Evolutionary conservation across 2,113 vertebrate species (phyloP).

Genomic region (Crotalus helleri): DNA sequence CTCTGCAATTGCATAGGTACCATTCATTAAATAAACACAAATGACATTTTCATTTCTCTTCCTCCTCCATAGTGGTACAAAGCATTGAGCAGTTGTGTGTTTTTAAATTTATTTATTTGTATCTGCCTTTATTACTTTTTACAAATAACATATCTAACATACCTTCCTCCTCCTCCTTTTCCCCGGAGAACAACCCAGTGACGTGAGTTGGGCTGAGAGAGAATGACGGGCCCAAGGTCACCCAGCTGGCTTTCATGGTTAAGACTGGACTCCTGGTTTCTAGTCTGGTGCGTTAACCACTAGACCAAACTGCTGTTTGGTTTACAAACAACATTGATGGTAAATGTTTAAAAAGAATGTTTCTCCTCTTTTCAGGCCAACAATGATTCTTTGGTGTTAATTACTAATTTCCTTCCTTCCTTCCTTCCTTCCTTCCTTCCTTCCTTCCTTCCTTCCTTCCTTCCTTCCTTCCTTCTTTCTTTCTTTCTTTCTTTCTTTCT

Average conservation of each 20-base stretch:
- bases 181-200: neutral
- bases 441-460: neutral
- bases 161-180: neutral
- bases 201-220: neutral
- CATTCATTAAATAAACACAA: neutral
- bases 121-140: neutral
- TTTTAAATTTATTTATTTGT: neutral
- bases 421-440: neutral
- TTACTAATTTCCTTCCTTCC: neutral
- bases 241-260: neutral
- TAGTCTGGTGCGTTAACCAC: neutral
- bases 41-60: neutral
- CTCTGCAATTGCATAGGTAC: neutral
- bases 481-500: too few relatives aligned
- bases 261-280: neutral
- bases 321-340: neutral
- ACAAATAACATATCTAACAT: neutral
- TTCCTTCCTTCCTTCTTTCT: neutral
- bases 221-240: neutral
- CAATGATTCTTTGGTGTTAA: conserved; percentile 25
- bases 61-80: neutral
- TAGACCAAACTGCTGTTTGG: neutral
- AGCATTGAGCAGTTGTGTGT: neutral
- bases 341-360: neutral
- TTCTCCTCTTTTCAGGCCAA: neutral